Conservation (phyloP, 2,113 vertebrate species). For the Tachysurus fulvidraco region DNA sequence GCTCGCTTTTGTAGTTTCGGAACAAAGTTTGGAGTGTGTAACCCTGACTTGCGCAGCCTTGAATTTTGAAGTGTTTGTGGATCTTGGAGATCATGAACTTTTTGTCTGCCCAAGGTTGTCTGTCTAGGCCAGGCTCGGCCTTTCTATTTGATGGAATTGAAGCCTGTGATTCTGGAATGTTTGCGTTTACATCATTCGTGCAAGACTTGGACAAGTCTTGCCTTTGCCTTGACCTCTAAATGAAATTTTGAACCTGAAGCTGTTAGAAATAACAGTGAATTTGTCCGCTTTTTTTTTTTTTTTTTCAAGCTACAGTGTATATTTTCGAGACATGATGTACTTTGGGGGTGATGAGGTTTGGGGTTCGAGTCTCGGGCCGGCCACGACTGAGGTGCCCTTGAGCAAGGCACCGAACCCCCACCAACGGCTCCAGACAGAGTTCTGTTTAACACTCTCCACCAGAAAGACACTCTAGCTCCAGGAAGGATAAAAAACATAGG, state of each 20-base stretch:
- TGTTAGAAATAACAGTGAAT: background rate
- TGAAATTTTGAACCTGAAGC: background rate
- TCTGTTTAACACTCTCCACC: conserved; percentile 59
- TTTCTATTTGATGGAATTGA: conserved; percentile 14
- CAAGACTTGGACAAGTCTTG: background rate
- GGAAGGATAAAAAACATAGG: conserved; percentile 55
- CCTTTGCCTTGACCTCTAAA: background rate
- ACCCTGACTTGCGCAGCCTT: background rate
- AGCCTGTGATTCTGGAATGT: conserved; percentile 19
- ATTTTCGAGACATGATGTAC: background rate
- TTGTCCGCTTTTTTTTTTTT: background rate
- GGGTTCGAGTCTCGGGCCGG: too few relatives aligned
- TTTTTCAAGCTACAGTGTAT: background rate
- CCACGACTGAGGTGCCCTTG: too few relatives aligned
- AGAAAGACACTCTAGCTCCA: conserved; percentile 56
- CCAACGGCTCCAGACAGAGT: too few relatives aligned
- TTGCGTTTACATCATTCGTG: conserved; percentile 1
- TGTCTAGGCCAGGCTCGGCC: background rate
- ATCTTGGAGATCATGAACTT: conserved; percentile 24
- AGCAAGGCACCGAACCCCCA: too few relatives aligned
- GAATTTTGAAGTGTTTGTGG: conserved; percentile 32
- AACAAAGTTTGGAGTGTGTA: background rate
- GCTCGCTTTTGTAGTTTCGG: conserved; percentile 12
- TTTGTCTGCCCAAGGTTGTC: background rate
- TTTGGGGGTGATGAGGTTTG: too few relatives aligned